Base-by-base conservation (phyloP, 2,888 invertebrate species). In the Maniola hyperantus region DNA sequence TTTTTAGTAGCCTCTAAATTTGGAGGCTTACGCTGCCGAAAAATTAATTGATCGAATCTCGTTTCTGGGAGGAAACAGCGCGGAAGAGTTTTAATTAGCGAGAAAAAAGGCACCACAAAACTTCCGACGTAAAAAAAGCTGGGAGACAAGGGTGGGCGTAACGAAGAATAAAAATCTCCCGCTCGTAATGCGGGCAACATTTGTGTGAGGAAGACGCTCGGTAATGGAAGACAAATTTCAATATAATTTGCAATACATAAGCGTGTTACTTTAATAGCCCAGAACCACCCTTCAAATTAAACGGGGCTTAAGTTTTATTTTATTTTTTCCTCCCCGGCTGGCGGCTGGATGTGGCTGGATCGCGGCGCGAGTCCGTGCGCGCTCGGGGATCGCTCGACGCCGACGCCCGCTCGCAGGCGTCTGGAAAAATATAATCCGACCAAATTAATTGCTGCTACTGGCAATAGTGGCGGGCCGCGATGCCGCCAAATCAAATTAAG, bases 181-280 rank as follows among this genome's bases (percentile, higher is more conserved):
- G 88, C 82, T 83, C 90, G 88, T 91, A 91, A 91, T 89, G 89
- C 91, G 91, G 91, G 88, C 89, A 91, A 91, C 92, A 92, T 92
- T 92, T 92, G 92, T 91, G 91, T 91, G 87, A 91, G 91, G 90
- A 91, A 92, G 90, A 87, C 87, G 87, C 88, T 86, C 88, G 86
- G 91, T 91, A 92, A 92, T 92, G 91, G 92, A 92, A 92, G 92
- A 92, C 92, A 92, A 92, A 92, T 92, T 92, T 92, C 92, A 92
- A 93, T 92, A 92, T 92, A 92, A 93, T 93, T 93, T 93, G 91
- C 92, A 92, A 92, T 93, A 93, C 92, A 92, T 93, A 93, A 92
- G 92, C 92, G 93, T 93, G 91, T 92, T 92, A 93, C 91, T 92
- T 93, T 93, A 93, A 93, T 92, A 93, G 93, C 88, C 92, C 92